Evolutionary conservation across 1,140 invertebrate genomes (phyloP).

Genomic region (Lordiphosa mommai): DNA sequence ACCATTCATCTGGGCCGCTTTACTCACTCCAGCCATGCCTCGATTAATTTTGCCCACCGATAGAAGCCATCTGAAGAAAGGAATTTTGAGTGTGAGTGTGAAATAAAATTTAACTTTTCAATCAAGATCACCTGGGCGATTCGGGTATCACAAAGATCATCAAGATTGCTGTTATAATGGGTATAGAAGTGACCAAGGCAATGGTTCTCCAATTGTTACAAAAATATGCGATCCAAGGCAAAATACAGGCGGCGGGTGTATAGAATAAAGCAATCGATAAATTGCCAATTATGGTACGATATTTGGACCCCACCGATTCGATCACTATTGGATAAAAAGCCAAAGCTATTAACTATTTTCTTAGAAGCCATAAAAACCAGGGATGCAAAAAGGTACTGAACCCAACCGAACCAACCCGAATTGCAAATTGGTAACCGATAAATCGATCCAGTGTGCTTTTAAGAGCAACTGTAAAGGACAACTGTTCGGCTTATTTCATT

Average conservation of each 20-base stretch:
- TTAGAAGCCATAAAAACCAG: no score
- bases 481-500: no score
- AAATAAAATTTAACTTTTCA: background rate
- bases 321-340: no score
- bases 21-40: conserved; percentile 87
- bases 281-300: conserved; percentile 90
- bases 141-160: conserved; percentile 88
- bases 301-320: conserved; percentile 91
- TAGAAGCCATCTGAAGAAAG: conserved; percentile 86
- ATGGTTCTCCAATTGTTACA: conserved; percentile 87
- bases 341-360: no score
- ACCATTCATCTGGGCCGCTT: conserved; percentile 89
- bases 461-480: no score
- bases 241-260: conserved; percentile 85
- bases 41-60: conserved; percentile 89
- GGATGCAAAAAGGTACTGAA: no score
- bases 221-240: conserved; percentile 90
- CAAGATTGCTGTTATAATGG: conserved; percentile 84
- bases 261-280: conserved; percentile 91
- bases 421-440: no score
- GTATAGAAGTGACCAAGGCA: conserved; percentile 85
- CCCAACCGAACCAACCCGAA: no score
- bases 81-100: no score
- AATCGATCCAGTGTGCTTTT: no score
- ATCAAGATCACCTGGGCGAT: conserved; percentile 83